Percentiles rank a stretch among this genome's conserved stretches.
Conservation (phyloP, 2,113 vertebrate species). For the Fulmarus glacialis region DNA sequence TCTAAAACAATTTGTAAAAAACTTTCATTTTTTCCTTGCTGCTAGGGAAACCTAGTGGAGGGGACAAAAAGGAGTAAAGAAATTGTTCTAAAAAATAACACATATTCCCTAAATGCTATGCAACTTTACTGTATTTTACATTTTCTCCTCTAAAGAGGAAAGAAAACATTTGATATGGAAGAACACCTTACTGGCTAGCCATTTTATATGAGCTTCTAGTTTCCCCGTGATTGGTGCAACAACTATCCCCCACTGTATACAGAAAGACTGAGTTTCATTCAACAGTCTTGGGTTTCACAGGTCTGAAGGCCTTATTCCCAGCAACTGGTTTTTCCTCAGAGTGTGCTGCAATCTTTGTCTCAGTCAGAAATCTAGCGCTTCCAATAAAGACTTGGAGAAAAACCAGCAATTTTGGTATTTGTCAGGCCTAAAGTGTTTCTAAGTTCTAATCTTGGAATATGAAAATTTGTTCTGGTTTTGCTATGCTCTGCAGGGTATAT, state of each 20-base stretch:
- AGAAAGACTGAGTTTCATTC: background rate
- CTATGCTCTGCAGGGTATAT: rapidly evolving
- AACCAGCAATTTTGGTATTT: rapidly evolving
- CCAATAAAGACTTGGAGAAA: background rate
- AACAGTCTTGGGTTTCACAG: background rate
- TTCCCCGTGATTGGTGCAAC: background rate
- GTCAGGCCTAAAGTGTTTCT: background rate
- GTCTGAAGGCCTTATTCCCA: background rate
- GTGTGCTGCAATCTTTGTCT: background rate
- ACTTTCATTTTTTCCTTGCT: background rate
- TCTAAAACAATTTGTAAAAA: background rate
- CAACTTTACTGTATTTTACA: background rate
- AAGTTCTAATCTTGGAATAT: background rate
- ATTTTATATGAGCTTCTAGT: background rate
- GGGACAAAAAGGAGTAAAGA: background rate
- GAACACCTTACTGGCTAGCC: background rate
- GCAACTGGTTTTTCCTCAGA: background rate
- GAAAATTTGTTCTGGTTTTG: background rate
- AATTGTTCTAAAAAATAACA: background rate
- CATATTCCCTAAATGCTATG: background rate
- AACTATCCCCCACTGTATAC: background rate
- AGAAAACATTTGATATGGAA: background rate
- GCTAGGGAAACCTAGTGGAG: background rate
- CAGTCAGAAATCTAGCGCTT: background rate
- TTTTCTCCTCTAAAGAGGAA: background rate